phyloP scores from a whole-genome alignment of 1,140 invertebrate genomes.

The Venustaconcha ellipsiformis region DNA sequence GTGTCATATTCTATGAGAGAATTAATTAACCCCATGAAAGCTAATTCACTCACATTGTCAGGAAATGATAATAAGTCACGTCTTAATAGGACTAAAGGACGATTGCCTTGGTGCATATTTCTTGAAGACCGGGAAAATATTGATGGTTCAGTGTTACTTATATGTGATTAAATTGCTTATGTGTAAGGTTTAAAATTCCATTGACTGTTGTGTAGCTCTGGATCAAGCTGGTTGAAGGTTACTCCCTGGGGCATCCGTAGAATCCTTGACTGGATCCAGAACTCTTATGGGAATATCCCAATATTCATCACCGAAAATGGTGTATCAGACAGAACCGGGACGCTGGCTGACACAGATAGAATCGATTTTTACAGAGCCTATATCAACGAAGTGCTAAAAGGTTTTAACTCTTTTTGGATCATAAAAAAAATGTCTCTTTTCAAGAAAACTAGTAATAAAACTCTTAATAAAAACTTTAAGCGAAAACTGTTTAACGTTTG shows the following conservation, averaged over 20 bases:
- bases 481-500: too few relatives aligned
- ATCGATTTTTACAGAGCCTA: slow-evolving; percentile 74
- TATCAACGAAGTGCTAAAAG: slow-evolving; percentile 75
- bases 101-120: too few relatives aligned
- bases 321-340: slow-evolving; percentile 69
- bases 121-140: too few relatives aligned
- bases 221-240: slow-evolving; percentile 55
- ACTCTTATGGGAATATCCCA: slow-evolving; percentile 74
- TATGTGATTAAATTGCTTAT: too few relatives aligned
- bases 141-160: too few relatives aligned
- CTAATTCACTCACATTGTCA: too few relatives aligned
- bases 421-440: neutral
- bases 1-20: too few relatives aligned
- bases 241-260: slow-evolving; percentile 78
- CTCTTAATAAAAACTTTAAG: too few relatives aligned
- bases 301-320: slow-evolving; percentile 82
- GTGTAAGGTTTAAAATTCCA: neutral
- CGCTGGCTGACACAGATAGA: slow-evolving; percentile 72
- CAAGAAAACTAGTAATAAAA: neutral
- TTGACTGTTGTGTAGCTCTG: slow-evolving; percentile 34
- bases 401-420: slow-evolving; percentile 33
- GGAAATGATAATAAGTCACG: too few relatives aligned
- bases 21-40: too few relatives aligned
- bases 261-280: slow-evolving; percentile 76
- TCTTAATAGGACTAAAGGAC: too few relatives aligned